phyloP scores from a whole-genome alignment of 2,888 invertebrate species.

The Galerucella nymphaeae region DNA sequence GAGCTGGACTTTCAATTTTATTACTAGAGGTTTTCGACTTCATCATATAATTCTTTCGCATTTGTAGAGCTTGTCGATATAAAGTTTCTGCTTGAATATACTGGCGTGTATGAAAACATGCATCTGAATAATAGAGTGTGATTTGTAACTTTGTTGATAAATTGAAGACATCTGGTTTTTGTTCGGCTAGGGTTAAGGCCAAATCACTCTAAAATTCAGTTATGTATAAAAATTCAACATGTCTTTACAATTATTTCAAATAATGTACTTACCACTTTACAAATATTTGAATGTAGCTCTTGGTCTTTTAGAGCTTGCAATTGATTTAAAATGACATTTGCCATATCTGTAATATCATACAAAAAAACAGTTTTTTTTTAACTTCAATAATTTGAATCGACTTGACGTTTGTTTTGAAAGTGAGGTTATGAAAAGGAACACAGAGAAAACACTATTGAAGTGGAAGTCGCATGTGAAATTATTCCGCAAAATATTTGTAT shows the following conservation, averaged over 20 bases:
- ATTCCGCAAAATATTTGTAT: too few species aligned
- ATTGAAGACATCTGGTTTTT: constrained; percentile 71
- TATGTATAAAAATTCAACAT: constrained; percentile 20
- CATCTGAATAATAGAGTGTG: constrained; percentile 76
- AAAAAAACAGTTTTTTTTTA: not conserved
- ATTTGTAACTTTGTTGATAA: constrained; percentile 76
- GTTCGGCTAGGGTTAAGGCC: constrained; percentile 73
- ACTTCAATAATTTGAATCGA: not conserved
- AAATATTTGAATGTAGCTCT: constrained; percentile 78
- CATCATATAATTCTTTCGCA: constrained; percentile 72
- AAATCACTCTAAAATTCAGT: constrained; percentile 71
- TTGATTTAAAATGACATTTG: constrained; percentile 73
- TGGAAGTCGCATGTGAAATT: too few species aligned
- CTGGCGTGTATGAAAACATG: constrained; percentile 74
- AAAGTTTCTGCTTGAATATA: constrained; percentile 76
- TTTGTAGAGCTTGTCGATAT: constrained; percentile 73
- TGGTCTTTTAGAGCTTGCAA: constrained; percentile 77
- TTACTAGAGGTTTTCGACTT: constrained; percentile 65
- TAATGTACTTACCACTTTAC: constrained; percentile 71
- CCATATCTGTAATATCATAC: constrained; percentile 50
- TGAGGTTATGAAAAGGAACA: not conserved
- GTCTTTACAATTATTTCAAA: not conserved
- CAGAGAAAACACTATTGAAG: too few species aligned
- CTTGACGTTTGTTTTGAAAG: not conserved
- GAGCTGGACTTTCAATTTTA: constrained; percentile 66